Evolutionary conservation across 1,140 invertebrate genomes (phyloP).

Genomic region (Danaus plexippus): DNA sequence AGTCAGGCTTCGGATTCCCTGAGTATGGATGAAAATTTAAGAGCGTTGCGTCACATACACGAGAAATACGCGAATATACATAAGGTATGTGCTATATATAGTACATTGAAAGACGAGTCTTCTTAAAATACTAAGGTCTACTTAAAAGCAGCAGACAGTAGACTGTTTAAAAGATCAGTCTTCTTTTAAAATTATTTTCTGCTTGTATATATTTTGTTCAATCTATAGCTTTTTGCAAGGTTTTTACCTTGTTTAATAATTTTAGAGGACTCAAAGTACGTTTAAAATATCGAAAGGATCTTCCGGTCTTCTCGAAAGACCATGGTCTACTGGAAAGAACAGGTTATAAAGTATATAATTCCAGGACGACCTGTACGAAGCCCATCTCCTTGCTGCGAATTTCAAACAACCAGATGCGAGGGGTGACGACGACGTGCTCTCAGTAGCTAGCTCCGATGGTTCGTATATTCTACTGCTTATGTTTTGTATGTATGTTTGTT

Average conservation of each 20-base stretch:
- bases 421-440: constrained; percentile 49
- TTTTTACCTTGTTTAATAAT: too few species aligned
- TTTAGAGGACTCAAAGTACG: too few species aligned
- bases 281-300: neutral
- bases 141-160: too few species aligned
- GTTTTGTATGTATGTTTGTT: too few species aligned
- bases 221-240: too few species aligned
- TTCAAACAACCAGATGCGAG: constrained; percentile 43
- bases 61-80: constrained; percentile 65
- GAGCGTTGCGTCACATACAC: constrained; percentile 54
- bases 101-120: neutral
- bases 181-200: too few species aligned
- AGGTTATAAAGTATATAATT: neutral
- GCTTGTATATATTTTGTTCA: too few species aligned
- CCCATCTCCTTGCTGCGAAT: constrained; percentile 46
- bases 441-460: constrained; percentile 51
- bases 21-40: constrained; percentile 56
- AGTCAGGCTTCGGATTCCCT: constrained; percentile 56
- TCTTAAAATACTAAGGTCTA: neutral
- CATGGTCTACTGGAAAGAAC: neutral
- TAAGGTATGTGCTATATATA: constrained; percentile 30
- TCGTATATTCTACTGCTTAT: neutral
- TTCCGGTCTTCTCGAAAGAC: neutral
- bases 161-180: too few species aligned
- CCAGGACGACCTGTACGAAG: constrained; percentile 51